Base-by-base conservation (phyloP, 2,888 invertebrate species). In the Chouioia cunea region DNA sequence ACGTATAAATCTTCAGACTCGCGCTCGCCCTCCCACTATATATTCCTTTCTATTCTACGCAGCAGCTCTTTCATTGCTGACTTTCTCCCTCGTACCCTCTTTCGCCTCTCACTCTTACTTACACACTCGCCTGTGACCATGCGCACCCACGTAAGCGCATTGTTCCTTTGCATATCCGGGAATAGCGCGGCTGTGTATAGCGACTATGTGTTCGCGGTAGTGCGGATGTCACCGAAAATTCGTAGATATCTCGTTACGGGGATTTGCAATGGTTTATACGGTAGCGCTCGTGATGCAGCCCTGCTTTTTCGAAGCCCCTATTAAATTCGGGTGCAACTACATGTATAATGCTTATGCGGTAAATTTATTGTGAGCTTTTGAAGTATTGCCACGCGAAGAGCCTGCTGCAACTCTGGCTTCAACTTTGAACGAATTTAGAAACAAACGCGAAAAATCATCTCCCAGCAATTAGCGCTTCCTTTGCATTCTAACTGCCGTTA, bases 111-210 rank as follows among this genome's bases (percentile, higher is more conserved):
- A 4, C 52, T 20, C 52, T 20, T 8, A 50, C 62, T 27, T 16
- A 60, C 16, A 62, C 60, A 43, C 58, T 64, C 65, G 56, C 60
- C 65, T 52, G 52, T 73, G 65, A 68, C 53, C 22, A 4, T 23
- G 47, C 44, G n/a, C n/a, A n/a, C n/a, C 73, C 70, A n/a, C n/a
- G 77, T 78, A 79, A 77, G 79, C 80, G 83, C 84, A 84, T 84
- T 84, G 84, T 84, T 84, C 84, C 82, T 84, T 77, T 77, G 81
- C 80, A 16, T 3, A 77, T 77, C 79, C 83, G 79, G 79, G 83
- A 84, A 84, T 84, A 83, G 84, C 82, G 81, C 78, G 80, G 64
- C 57, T 54, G 59, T 62, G 64, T 15, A 15, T 48, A 48, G 27
- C 27, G 4, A 27, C 27, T n/a, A n/a, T n/a, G n/a, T 57, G 60